Percentiles rank a stretch among this genome's conserved stretches.
Evolutionary conservation across 2,797 vertebrate species (phyloP).

Genomic region (Myotis planiceps): DNA sequence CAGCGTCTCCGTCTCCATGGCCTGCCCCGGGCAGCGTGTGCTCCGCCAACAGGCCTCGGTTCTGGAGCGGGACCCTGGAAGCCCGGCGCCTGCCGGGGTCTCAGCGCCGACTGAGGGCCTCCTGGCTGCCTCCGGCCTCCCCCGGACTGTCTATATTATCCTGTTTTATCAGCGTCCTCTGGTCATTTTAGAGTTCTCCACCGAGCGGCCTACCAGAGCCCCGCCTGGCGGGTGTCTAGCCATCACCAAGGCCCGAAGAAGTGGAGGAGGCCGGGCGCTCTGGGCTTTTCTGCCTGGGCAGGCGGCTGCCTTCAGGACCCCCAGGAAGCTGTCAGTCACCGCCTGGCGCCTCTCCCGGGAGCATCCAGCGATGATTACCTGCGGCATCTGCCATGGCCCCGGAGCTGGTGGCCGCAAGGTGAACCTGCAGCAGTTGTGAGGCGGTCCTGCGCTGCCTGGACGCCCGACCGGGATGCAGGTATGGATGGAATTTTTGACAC

Average conservation of each 20-base stretch:
- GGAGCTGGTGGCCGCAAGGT: constrained; percentile 93
- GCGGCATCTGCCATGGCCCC: constrained; percentile 93
- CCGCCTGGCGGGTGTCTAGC: constrained; percentile 94
- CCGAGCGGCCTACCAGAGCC: constrained; percentile 92
- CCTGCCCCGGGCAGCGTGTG: constrained; percentile 82
- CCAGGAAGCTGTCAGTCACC: constrained; percentile 90
- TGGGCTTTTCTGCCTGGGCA: constrained; percentile 86
- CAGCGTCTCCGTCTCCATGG: constrained; percentile 84
- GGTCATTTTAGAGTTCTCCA: constrained; percentile 89
- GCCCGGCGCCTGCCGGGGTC: constrained; percentile 91
- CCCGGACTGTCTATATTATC: constrained; percentile 84
- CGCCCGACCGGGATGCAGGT: constrained; percentile 74
- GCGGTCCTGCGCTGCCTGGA: constrained; percentile 92
- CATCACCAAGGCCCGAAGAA: constrained; percentile 93
- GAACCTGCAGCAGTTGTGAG: constrained; percentile 94
- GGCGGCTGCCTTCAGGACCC: constrained; percentile 89
- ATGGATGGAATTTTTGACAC: background rate
- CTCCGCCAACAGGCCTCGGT: constrained; percentile 82
- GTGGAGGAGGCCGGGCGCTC: constrained; percentile 93
- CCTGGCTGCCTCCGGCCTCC: constrained; percentile 92
- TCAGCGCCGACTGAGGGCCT: constrained; percentile 91
- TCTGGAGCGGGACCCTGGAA: constrained; percentile 92
- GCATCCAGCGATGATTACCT: constrained; percentile 94
- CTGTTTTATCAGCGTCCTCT: too few relatives aligned
- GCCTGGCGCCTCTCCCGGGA: constrained; percentile 94